Evolutionary conservation across 1,140 invertebrate species (phyloP), one percentile per base, ranked within the genome.

Genomic region (Drosophila paulistorum): DNA sequence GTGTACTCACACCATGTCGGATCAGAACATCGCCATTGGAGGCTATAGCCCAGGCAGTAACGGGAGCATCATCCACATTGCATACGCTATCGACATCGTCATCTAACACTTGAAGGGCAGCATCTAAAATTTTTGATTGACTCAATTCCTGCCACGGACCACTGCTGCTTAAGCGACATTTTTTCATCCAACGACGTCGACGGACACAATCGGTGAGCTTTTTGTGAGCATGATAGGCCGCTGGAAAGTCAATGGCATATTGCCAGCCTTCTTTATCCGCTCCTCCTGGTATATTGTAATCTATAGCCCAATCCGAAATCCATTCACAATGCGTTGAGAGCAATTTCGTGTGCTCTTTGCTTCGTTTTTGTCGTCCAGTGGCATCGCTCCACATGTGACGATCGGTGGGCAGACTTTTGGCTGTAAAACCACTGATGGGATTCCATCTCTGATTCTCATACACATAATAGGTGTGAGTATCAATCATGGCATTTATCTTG

Each of bases 391-490:
- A 98, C 95, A 96, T 96, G 73, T 96, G 95, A 17, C 97, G 93
- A 93, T 98, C 97, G 1, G 97, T 98, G 26, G 97, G 97, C 58
- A 98, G 93, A 30, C 96, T 95, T 86, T 96, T 95, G 7, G 95
- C 94, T 1, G 96, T 96, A 86, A 97, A 98, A 14, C 97, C 97
- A 69, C 96, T 96, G 1, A 98, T 93, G 5, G 94, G 91, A 94
- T 98, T 98, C 97, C 97, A 98, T 58, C 97, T 94, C 92, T 98
- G 97, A 91, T 98, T 98, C 93, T 98, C 97, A 92, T 98, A 98
- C 5, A 98, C 96, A 89, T 96, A 96, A 91, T 96, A 97, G 82
- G 95, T 95, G 90, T 97, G 96, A 7, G 95, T 96, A 91, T 98
- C 97, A 17, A 94, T 94, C 96, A 97, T 97, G 3, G 95, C 83